Evolutionary conservation across 2,888 invertebrate species (phyloP).

Genomic region (Calliopum simillimum): DNA sequence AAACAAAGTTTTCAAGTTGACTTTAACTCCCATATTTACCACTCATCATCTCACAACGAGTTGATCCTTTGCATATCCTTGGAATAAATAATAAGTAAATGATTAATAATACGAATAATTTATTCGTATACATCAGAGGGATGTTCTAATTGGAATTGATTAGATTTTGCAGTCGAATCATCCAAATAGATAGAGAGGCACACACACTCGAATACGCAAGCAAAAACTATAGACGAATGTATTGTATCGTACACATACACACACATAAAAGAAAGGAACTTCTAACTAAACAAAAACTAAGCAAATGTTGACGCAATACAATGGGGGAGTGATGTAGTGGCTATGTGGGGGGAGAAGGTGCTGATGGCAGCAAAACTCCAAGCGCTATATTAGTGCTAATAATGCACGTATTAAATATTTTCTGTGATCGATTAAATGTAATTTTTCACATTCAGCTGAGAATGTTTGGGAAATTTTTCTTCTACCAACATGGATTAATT

Average conservation of each 20-base stretch:
- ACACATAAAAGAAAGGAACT: too few relatives aligned
- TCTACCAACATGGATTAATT: not conserved
- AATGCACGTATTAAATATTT: slow-evolving; percentile 58
- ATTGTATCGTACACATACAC: not conserved
- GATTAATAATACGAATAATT: slow-evolving; percentile 65
- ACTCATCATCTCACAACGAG: slow-evolving; percentile 16
- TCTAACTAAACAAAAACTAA: too few relatives aligned
- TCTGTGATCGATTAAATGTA: slow-evolving; percentile 61
- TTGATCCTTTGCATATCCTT: slow-evolving; percentile 31
- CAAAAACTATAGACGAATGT: slow-evolving; percentile 22
- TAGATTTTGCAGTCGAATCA: slow-evolving; percentile 55
- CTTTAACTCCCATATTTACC: slow-evolving; percentile 14
- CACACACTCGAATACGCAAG: slow-evolving; percentile 11
- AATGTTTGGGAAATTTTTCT: slow-evolving; percentile 11
- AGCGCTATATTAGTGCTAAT: slow-evolving; percentile 22
- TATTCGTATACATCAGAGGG: slow-evolving; percentile 65
- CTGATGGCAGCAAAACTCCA: not conserved
- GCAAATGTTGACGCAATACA: too few relatives aligned
- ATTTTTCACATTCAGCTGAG: slow-evolving; percentile 47
- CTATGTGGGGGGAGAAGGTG: not conserved
- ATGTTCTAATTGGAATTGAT: slow-evolving; percentile 67
- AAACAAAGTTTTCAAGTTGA: not conserved
- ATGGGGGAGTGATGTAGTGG: not conserved
- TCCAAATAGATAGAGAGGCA: slow-evolving; percentile 24
- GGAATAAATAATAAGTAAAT: slow-evolving; percentile 63